phyloP scores from a whole-genome alignment of 2,888 invertebrate genomes.

The Nomada fucata region DNA sequence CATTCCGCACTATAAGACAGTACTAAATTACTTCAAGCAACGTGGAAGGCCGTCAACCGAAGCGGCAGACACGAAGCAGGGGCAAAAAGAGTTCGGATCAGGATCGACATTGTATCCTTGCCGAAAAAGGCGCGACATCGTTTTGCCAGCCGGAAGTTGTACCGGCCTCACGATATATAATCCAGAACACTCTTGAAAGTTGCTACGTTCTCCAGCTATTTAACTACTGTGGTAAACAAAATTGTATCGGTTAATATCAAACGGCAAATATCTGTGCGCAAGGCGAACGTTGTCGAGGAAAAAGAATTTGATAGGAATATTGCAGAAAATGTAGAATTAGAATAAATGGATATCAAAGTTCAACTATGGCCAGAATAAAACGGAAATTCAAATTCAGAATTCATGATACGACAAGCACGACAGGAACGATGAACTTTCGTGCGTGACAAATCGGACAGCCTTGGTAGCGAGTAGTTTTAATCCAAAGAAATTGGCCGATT shows the following conservation, averaged over 20 bases:
- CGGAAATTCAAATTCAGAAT: too few species aligned
- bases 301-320: not conserved
- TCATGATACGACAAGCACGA: too few species aligned
- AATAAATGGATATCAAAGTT: too few species aligned
- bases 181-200: conserved; percentile 22
- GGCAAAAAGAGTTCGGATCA: conserved; percentile 15
- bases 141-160: conserved; percentile 36
- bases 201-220: conserved; percentile 12
- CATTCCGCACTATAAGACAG: not conserved
- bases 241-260: conserved; percentile 54
- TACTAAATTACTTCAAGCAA: conserved; percentile 17
- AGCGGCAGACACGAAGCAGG: not conserved
- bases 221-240: conserved; percentile 43
- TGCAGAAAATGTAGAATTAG: too few species aligned
- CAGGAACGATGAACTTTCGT: too few species aligned
- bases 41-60: conserved; percentile 16
- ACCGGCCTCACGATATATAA: conserved; percentile 20
- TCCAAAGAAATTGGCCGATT: too few species aligned
- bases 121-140: conserved; percentile 34
- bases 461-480: too few species aligned
- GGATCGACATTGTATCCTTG: conserved; percentile 20
- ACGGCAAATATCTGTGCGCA: conserved; percentile 50
- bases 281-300: conserved; percentile 35
- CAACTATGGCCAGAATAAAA: too few species aligned
- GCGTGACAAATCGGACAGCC: too few species aligned